Evolutionary conservation across 2,888 invertebrate species (phyloP), one percentile per base, ranked within the genome.

Genomic region (Colostygia pectinataria): DNA sequence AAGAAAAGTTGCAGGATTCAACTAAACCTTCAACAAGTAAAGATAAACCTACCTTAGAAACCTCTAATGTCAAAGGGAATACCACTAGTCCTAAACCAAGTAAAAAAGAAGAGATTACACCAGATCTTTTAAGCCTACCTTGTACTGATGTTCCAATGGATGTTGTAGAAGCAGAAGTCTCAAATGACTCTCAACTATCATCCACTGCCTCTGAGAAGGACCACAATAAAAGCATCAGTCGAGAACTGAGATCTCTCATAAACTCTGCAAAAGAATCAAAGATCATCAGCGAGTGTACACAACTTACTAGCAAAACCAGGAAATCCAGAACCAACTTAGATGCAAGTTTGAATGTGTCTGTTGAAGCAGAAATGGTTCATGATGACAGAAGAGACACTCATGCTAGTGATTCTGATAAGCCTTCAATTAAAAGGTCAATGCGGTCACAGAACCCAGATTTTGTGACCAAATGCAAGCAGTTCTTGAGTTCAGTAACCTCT

Each of bases 241-340:
- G 93, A 53, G 94, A 94, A 71, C 79, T 94, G 46, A 88, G 92
- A 61, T 92, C 92, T 1, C 77, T 94, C 14, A 91, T 94, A 55
- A 93, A 92, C 20, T 91, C 94, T 8, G 92, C 93, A 14, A 93
- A 92, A 69, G 93, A 94, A 66, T 94, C 94, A 0, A 93, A 94
- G 68, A 91, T 94, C 36, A 89, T 93, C 31, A 91, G 86, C 61
- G 91, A 92, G 71, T 93, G 90, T 67, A 92, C 87, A 9, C 91
- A 86, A 54, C 69, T 92, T n/a, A 87, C 81, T 31, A 89, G 80
- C 47, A 91, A 90, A 61, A 91, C 82, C 15, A 83, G 80, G 50
- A 91, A 88, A 51, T 90, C 91, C 29, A 81, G 87, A 55, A 57
- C 67, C 25, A 80, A 83, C 25, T 71, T 91, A 34, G 92, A 92